These are phyloP conservation scores for Panagrolaimus sp. DNA, from an alignment of 1,140 invertebrate genomes.

Conservation along the genomic window DNA sequence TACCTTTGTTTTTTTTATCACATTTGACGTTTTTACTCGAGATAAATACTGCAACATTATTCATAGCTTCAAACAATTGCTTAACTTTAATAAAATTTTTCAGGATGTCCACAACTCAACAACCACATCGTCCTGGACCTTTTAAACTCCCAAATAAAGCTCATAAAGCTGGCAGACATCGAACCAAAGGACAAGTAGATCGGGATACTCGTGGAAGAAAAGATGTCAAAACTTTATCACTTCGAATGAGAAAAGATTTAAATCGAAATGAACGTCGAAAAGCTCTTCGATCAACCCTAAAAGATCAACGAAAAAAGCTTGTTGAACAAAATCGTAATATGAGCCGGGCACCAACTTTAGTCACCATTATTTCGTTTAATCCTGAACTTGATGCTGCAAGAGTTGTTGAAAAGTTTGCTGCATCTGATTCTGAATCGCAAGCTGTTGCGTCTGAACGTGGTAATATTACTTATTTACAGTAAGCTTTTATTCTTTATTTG, in stretches of 20 bases:
- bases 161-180: conserved; percentile 42
- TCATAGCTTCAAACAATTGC: too few species aligned
- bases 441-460: conserved; percentile 20
- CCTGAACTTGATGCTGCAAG: conserved; percentile 15
- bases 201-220: conserved; percentile 23
- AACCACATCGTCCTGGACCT: conserved; percentile 36
- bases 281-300: conserved; percentile 10
- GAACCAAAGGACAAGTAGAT: conserved; percentile 40
- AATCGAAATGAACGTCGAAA: conserved; percentile 26
- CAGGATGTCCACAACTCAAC: conserved; percentile 3
- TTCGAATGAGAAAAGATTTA: not conserved
- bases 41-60: too few species aligned
- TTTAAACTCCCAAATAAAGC: conserved; percentile 42
- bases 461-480: conserved; percentile 33
- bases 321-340: conserved; percentile 7
- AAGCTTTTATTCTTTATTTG: not conserved
- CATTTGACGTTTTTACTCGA: too few species aligned
- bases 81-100: not conserved
- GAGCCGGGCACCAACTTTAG: conserved; percentile 25
- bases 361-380: conserved; percentile 21
- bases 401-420: conserved; percentile 14
- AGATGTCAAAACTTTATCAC: not conserved
- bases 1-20: too few species aligned
- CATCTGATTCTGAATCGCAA: conserved; percentile 14
- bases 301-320: conserved; percentile 24